Percentiles rank a stretch among this genome's conserved stretches.
phyloP scores from a whole-genome alignment of 2,797 vertebrate species.

The Paramormyrops hopkinsi region DNA sequence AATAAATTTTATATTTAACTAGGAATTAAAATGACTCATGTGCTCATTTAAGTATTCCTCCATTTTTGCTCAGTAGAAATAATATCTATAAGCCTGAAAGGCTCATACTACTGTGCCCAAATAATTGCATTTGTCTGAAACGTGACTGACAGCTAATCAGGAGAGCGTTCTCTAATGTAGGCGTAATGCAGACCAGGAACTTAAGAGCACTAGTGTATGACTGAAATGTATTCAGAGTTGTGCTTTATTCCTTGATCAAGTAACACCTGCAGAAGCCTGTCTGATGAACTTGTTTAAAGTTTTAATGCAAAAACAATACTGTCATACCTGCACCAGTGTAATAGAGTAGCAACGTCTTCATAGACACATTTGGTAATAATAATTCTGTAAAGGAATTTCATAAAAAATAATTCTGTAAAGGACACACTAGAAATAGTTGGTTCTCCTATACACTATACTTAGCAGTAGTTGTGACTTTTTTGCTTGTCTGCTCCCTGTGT shows the following conservation, averaged over 20 bases:
- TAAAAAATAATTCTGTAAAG: not conserved
- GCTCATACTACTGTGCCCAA: not conserved
- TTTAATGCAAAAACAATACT: not conserved
- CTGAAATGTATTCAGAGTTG: not conserved
- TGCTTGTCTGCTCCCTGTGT: not conserved
- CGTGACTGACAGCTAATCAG: not conserved
- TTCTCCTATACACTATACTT: not conserved
- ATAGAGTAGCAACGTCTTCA: not conserved
- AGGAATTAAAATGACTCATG: not conserved
- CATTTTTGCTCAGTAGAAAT: not conserved
- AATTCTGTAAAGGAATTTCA: not conserved
- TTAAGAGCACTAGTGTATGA: not conserved
- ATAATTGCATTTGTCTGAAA: not conserved
- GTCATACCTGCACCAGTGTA: not conserved
- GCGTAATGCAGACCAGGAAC: not conserved
- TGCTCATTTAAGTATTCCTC: not conserved
- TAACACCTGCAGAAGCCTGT: not conserved
- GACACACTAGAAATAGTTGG: not conserved
- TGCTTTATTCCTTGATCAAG: not conserved
- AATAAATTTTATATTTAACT: not conserved
- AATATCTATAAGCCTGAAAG: not conserved
- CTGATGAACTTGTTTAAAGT: not conserved
- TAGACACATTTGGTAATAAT: not conserved
- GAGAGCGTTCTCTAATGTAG: not conserved
- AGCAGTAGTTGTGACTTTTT: not conserved